Conservation (phyloP, 2,888 invertebrate species). For the Amblyjoppa proteus region DNA sequence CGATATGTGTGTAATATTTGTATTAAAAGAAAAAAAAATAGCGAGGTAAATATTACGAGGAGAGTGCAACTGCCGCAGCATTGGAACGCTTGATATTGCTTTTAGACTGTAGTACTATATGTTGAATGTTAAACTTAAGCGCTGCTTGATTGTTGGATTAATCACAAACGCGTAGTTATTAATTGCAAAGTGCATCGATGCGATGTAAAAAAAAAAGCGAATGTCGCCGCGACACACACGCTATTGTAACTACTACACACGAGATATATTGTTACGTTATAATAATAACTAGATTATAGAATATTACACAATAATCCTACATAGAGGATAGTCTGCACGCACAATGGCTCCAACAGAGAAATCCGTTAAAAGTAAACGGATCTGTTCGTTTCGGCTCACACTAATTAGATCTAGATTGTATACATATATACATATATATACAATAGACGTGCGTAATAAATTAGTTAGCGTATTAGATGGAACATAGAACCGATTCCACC, state of each 20-base stretch:
- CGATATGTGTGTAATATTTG: background rate
- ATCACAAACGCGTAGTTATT: constrained; percentile 43
- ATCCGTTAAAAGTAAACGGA: constrained; percentile 30
- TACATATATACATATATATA: constrained; percentile 2
- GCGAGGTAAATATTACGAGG: constrained; percentile 69
- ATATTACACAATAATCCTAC: constrained; percentile 46
- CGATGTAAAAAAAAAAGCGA: constrained; percentile 37
- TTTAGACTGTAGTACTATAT: constrained; percentile 24
- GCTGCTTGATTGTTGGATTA: constrained; percentile 53
- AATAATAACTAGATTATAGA: constrained; percentile 30
- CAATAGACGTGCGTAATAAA: constrained; percentile 54
- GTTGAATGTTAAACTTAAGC: constrained; percentile 49
- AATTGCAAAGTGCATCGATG: constrained; percentile 12
- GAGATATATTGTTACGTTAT: constrained; percentile 26
- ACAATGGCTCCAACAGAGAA: constrained; percentile 56
- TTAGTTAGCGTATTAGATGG: constrained; percentile 57
- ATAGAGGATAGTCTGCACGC: constrained; percentile 69
- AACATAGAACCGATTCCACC: constrained; percentile 49
- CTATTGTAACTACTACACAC: constrained; percentile 47
- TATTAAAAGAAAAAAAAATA: background rate
- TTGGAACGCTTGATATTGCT: constrained; percentile 51
- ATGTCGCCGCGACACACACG: constrained; percentile 56
- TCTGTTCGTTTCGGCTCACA: constrained; percentile 50
- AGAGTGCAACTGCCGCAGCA: constrained; percentile 56
- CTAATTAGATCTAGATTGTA: constrained; percentile 59